Evolutionary conservation across 2,797 vertebrate genomes (phyloP).

Genomic region (Champsocephalus gunnari): DNA sequence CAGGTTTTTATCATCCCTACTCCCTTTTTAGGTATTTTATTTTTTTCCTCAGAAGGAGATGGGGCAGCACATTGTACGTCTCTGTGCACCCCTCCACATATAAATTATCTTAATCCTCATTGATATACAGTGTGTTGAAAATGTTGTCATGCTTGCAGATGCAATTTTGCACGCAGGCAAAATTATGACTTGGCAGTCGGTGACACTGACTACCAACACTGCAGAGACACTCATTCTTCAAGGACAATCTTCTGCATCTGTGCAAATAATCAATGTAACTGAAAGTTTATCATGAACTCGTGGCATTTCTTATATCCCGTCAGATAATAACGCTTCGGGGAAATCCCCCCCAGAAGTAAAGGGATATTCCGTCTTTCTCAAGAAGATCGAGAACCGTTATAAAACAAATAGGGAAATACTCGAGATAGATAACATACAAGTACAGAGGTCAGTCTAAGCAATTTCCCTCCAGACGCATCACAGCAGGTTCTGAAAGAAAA

Average conservation of each 20-base stretch:
- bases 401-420: constrained; percentile 60
- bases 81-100: constrained; percentile 33
- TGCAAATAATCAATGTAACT: constrained; percentile 73
- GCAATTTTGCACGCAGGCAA: constrained; percentile 73
- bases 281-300: constrained; percentile 69
- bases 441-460: constrained; percentile 67
- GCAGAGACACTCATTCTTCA: constrained; percentile 74
- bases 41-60: constrained; percentile 35
- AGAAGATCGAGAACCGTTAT: constrained; percentile 16
- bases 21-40: constrained; percentile 32
- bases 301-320: constrained; percentile 42
- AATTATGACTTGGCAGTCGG: constrained; percentile 73
- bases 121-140: constrained; percentile 67
- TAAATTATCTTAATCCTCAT: constrained; percentile 70
- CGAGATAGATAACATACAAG: constrained; percentile 61
- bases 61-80: constrained; percentile 24
- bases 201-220: constrained; percentile 68
- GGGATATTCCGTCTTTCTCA: constrained; percentile 30
- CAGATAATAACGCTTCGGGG: constrained; percentile 9
- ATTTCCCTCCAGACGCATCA: constrained; percentile 67
- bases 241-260: constrained; percentile 72
- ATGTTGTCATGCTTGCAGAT: constrained; percentile 74
- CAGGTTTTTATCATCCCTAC: constrained; percentile 62
- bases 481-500: constrained; percentile 66
- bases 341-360: constrained; percentile 17